These are phyloP conservation scores for Campoletis sonorensis DNA, from an alignment of 1,140 invertebrate species.

Conservation along the genomic window DNA sequence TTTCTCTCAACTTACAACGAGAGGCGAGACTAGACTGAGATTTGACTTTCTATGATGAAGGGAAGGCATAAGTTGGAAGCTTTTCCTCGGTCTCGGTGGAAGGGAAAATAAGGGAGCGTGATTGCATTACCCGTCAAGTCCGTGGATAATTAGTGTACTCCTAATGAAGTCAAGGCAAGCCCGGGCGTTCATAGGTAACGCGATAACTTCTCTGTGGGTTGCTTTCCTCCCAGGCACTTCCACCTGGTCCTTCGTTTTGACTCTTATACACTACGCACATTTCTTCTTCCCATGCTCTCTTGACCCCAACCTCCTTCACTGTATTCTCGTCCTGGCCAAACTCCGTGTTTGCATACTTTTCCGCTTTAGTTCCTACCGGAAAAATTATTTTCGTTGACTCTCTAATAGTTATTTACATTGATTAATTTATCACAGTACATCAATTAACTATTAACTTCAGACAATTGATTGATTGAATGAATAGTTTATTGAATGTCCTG, in stretches of 20 bases:
- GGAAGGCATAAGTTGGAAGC: neutral
- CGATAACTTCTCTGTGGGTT: constrained; percentile 35
- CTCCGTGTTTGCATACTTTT: neutral
- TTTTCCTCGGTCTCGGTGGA: neutral
- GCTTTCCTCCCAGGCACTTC: neutral
- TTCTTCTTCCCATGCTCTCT: neutral
- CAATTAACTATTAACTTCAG: neutral
- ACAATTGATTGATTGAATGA: neutral
- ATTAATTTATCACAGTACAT: neutral
- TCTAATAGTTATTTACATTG: neutral
- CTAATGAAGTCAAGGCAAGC: constrained; percentile 45
- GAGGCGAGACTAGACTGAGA: constrained; percentile 24
- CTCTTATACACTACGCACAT: neutral
- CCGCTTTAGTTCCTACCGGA: neutral
- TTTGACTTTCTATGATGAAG: neutral
- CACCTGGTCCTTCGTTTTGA: neutral
- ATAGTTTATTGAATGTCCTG: too few species aligned
- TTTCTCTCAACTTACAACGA: constrained; percentile 10
- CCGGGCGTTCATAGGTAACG: constrained; percentile 36
- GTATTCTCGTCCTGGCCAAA: neutral
- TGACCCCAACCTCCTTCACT: neutral
- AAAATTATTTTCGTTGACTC: neutral
- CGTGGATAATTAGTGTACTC: constrained; percentile 49
- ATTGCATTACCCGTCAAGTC: constrained; percentile 48
- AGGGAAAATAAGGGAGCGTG: constrained; percentile 17